Evolutionary conservation across 1,140 invertebrate species (phyloP).

Genomic region (Gryon sp.): DNA sequence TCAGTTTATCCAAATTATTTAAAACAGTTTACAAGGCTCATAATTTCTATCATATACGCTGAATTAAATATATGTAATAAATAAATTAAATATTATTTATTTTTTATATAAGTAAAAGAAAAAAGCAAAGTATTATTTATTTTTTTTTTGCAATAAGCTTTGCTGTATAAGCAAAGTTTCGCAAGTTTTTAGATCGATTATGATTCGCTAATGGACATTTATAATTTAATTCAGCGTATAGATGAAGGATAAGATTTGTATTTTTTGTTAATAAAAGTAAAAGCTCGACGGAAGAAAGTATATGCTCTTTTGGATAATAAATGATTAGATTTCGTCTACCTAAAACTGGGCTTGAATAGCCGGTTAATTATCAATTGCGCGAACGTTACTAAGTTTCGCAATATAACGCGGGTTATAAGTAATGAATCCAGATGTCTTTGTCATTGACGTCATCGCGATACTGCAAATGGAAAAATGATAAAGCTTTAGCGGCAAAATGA

Average conservation of each 20-base stretch:
- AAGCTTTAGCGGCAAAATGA: conserved; percentile 55
- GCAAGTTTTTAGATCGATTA: too few relatives aligned
- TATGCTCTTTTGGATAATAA: conserved; percentile 57
- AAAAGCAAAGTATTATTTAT: too few relatives aligned
- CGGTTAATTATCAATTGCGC: conserved; percentile 63
- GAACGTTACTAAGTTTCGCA: conserved; percentile 69
- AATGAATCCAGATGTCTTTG: conserved; percentile 74
- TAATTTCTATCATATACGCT: too few relatives aligned
- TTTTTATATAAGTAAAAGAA: too few relatives aligned
- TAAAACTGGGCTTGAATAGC: conserved; percentile 24
- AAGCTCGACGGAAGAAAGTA: neutral
- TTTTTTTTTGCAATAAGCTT: too few relatives aligned
- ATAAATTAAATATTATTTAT: too few relatives aligned
- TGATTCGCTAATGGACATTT: too few relatives aligned
- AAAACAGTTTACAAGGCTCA: too few relatives aligned
- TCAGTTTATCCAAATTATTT: too few relatives aligned
- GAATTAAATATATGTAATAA: too few relatives aligned
- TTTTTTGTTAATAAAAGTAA: conserved; percentile 15
- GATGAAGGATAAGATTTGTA: conserved; percentile 1
- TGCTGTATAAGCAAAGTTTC: too few relatives aligned
- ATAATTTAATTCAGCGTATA: conserved; percentile 12
- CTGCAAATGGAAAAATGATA: conserved; percentile 70
- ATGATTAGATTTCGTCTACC: conserved; percentile 34
- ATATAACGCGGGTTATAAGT: conserved; percentile 69
- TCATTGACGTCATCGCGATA: conserved; percentile 54